A percentile compares a stretch with the other conserved stretches of the same genome.
Evolutionary conservation across 2,888 invertebrate genomes (phyloP).

Genomic region (Busseola fusca): DNA sequence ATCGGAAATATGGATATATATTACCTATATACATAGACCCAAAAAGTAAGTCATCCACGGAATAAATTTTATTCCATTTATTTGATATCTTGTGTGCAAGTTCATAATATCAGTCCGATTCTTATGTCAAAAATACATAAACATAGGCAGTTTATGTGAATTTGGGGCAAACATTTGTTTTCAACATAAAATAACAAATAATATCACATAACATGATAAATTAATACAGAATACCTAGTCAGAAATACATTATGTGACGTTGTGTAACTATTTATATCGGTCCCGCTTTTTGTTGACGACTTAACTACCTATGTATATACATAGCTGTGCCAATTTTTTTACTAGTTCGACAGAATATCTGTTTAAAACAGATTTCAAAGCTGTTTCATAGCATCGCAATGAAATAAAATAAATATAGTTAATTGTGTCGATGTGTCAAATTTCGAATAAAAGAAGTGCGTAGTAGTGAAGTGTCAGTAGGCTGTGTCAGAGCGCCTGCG

Average conservation of each 20-base stretch:
- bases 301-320: constrained; percentile 1
- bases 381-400: neutral
- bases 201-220: constrained; percentile 33
- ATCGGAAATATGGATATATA: no score
- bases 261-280: constrained; percentile 26
- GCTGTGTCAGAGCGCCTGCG: constrained; percentile 76
- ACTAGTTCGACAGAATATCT: constrained; percentile 4
- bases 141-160: constrained; percentile 14
- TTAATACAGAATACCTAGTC: constrained; percentile 16
- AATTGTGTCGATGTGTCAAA: constrained; percentile 21
- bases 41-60: no score
- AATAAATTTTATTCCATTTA: no score
- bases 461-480: constrained; percentile 51
- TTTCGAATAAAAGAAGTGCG: constrained; percentile 19
- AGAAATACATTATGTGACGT: constrained; percentile 26
- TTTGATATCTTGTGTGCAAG: no score
- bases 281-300: constrained; percentile 16
- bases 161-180: constrained; percentile 40
- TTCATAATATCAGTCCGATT: neutral
- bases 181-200: constrained; percentile 31
- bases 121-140: constrained; percentile 1
- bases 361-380: constrained; percentile 9
- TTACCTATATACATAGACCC: no score
- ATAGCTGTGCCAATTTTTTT: constrained; percentile 50
- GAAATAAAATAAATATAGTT: neutral